Evolutionary conservation across 2,113 vertebrate species (phyloP), one percentile per base, ranked within the genome.

Genomic region (Scalopus aquaticus): DNA sequence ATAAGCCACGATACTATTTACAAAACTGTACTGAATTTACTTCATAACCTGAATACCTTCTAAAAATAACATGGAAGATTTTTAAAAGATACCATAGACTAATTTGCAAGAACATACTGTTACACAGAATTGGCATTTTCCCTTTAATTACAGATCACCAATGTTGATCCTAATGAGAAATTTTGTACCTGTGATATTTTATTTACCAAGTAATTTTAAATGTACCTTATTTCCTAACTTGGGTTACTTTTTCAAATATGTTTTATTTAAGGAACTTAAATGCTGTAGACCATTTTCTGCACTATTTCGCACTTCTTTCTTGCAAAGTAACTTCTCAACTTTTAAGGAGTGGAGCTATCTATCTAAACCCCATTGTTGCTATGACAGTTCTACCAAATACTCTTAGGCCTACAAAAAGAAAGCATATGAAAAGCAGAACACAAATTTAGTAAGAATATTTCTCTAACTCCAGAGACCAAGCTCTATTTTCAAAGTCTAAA

Each of bases 401-500:
- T 85, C 80, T 67, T 42, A 37, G 7, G 46, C 9, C 42, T 70
- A 13, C 15, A 88, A 9, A 20, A 64, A 65, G 35, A 51, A 80
- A 84, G 51, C 3, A n/a, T 30, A 78, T 35, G 12, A 9, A 85
- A 95, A 35, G 56, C 15, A n/a, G 39, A 65, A 49, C 7, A 74
- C 32, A 58, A 56, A 78, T 20, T 73, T 62, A 89, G 12, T 77
- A 80, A 62, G n/a, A 78, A n/a, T 5, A 54, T 54, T 67, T 56
- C 12, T 79, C 86, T 91, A 39, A 69, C 32, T 88, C 24, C 6
- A 39, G 28, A 83, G 24, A 79, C n/a, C 44, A 82, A 70, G 56
- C 9, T 86, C 9, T 62, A 64, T 9, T 83, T 39, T 82, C 69
- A 87, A 93, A 96, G 37, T 93, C 65, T 37, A 46, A 94, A 92